These are phyloP conservation scores for Trissolcus japonicus DNA, from an alignment of 2,888 invertebrate genomes.

Conservation along the genomic window DNA sequence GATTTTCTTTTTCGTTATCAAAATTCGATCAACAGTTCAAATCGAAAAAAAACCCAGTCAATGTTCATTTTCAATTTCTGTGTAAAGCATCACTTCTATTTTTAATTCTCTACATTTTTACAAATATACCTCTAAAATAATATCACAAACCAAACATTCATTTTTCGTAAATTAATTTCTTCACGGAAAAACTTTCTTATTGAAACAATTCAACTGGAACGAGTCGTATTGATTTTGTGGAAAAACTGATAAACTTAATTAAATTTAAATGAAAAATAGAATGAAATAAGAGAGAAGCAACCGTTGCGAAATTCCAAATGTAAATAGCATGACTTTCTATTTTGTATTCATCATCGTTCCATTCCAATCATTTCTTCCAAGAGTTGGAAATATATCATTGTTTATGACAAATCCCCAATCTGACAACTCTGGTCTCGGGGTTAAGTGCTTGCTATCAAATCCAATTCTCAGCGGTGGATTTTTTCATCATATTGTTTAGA, in stretches of 20 bases:
- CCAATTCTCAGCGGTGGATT: constrained; percentile 36
- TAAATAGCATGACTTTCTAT: constrained; percentile 11
- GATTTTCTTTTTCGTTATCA: no score
- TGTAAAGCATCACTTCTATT: no score
- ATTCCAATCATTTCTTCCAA: constrained; percentile 17
- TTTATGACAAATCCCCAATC: constrained; percentile 33
- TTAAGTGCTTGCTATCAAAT: constrained; percentile 46
- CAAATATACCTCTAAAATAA: no score
- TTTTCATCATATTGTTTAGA: constrained; percentile 37
- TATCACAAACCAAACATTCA: background rate
- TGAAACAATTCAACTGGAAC: constrained; percentile 6
- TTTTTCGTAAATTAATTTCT: background rate
- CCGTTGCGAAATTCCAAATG: background rate
- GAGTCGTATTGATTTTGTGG: background rate
- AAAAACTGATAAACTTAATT: constrained; percentile 10
- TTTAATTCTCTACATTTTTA: no score
- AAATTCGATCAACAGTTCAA: no score
- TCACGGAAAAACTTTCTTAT: constrained; percentile 1
- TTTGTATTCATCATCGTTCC: background rate
- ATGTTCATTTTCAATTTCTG: no score
- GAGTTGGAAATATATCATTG: constrained; percentile 18
- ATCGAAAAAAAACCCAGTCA: no score
- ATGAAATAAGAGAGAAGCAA: background rate
- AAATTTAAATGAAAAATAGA: constrained; percentile 1
- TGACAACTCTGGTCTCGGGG: constrained; percentile 32